Conservation (phyloP, 92 coral and sea anemone species). For the Actinostola sp. region DNA sequence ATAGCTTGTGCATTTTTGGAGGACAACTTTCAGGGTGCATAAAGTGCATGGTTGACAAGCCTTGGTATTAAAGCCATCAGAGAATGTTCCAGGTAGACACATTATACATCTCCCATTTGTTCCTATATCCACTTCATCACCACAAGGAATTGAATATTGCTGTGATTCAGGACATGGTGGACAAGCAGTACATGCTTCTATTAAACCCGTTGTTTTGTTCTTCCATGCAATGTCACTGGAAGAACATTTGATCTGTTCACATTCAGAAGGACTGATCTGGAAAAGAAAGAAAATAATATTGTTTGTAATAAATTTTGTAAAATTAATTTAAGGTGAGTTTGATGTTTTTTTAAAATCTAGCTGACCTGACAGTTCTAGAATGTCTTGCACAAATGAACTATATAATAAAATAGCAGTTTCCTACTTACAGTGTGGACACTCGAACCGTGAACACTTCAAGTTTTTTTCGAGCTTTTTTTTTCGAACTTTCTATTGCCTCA, state of each 20-base stretch:
- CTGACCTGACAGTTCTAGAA: too few relatives aligned
- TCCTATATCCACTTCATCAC: constrained; percentile 7
- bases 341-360: too few relatives aligned
- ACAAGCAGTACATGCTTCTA: constrained; percentile 20
- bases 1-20: constrained; percentile 2
- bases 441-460: too few relatives aligned
- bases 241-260: not conserved
- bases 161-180: constrained; percentile 2
- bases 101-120: not conserved
- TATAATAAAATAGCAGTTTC: too few relatives aligned
- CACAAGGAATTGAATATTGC: constrained; percentile 24
- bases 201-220: constrained; percentile 1
- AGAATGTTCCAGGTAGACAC: constrained; percentile 8
- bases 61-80: constrained; percentile 3
- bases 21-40: constrained; percentile 1
- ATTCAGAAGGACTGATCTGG: not conserved
- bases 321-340: too few relatives aligned
- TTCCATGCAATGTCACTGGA: not conserved
- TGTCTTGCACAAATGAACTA: too few relatives aligned
- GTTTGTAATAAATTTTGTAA: too few relatives aligned
- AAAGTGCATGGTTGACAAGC: constrained; percentile 4
- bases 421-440: too few relatives aligned
- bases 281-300: too few relatives aligned
- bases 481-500: too few relatives aligned
- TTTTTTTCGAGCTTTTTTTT: too few relatives aligned